Percentiles rank a stretch among this genome's conserved stretches.
These are phyloP conservation scores for Drosophila anomalata DNA, from an alignment of 2,888 invertebrate species.

Conservation along the genomic window DNA sequence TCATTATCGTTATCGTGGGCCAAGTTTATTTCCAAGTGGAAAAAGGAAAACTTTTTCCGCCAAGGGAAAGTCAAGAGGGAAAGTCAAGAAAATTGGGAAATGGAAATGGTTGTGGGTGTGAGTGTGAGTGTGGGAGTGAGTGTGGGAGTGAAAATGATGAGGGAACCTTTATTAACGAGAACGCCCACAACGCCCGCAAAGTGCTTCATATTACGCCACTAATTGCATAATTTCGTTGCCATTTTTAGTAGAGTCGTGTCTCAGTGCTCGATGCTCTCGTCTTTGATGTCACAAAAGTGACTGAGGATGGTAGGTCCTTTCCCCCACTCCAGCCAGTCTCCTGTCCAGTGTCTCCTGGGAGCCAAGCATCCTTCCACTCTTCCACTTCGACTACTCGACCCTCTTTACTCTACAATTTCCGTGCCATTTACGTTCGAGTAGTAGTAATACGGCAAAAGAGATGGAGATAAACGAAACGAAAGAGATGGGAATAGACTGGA, in stretches of 20 bases:
- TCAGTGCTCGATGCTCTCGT: slow-evolving; percentile 49
- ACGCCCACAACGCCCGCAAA: slow-evolving; percentile 77
- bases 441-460: background rate
- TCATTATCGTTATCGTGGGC: slow-evolving; percentile 32
- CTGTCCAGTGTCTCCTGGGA: background rate
- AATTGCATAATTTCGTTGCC: slow-evolving; percentile 77
- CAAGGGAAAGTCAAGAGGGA: slow-evolving; percentile 5
- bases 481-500: background rate
- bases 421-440: slow-evolving; percentile 53
- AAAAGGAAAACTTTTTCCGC: slow-evolving; percentile 17
- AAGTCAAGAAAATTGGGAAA: background rate
- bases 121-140: background rate
- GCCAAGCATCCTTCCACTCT: background rate
- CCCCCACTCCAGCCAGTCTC: background rate
- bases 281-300: slow-evolving; percentile 65
- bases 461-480: slow-evolving; percentile 10
- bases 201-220: slow-evolving; percentile 78
- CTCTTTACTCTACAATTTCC: slow-evolving; percentile 32
- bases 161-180: slow-evolving; percentile 67
- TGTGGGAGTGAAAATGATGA: background rate
- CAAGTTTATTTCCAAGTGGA: slow-evolving; percentile 4
- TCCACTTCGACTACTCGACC: background rate
- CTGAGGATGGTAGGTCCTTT: background rate
- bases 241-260: slow-evolving; percentile 67
- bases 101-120: background rate